phyloP scores from a whole-genome alignment of 2,113 vertebrate species.

The Tragelaphus scriptus region DNA sequence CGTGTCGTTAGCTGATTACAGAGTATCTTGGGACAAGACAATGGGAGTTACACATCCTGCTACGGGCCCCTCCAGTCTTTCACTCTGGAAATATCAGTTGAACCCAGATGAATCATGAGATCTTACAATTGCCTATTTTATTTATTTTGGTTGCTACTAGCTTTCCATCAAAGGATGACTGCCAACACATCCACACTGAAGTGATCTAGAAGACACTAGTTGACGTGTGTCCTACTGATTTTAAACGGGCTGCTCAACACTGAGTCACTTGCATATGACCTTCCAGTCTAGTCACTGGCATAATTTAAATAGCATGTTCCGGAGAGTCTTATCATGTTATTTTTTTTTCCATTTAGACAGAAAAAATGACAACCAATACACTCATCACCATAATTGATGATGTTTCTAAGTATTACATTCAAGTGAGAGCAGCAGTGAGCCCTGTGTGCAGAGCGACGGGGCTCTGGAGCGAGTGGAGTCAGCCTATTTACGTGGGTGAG shows the following conservation, averaged over 20 bases:
- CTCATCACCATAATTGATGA: constrained; percentile 37
- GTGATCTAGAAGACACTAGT: not conserved
- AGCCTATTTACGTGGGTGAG: constrained; percentile 67
- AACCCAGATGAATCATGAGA: not conserved
- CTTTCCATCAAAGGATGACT: not conserved
- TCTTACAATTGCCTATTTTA: not conserved
- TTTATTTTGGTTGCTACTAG: not conserved
- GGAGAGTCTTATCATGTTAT: not conserved
- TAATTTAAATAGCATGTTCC: not conserved
- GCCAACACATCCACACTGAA: not conserved
- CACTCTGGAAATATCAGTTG: not conserved
- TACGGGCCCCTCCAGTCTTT: not conserved
- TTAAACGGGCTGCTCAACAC: not conserved
- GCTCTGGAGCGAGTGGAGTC: constrained; percentile 78
- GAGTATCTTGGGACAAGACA: not conserved
- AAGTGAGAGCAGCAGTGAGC: constrained; percentile 70
- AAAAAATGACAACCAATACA: not conserved
- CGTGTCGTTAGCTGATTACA: no score
- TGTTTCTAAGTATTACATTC: constrained; percentile 52
- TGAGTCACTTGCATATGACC: not conserved
- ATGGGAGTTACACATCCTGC: rapidly evolving
- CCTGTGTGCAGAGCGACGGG: not conserved
- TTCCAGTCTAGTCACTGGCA: not conserved
- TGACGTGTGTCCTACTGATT: not conserved
- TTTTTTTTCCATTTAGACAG: constrained; percentile 48